Evolutionary conservation across 2,888 invertebrate genomes (phyloP), one percentile per base, ranked within the genome.

Genomic region (Diarsia mendica): DNA sequence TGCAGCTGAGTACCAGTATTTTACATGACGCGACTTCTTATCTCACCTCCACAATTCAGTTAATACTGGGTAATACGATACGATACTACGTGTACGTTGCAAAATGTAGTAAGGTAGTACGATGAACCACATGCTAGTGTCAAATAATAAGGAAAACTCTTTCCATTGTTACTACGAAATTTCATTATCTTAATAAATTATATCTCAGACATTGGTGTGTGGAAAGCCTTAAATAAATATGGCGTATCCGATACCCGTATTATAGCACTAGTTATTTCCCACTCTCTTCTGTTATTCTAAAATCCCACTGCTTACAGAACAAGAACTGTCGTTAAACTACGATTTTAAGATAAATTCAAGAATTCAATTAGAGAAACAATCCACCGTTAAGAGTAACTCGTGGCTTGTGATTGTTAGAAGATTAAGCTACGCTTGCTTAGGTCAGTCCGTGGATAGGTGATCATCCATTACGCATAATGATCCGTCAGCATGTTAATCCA

Each of bases 191-290:
- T 48, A 8, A 8, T 6, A 53, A n/a, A n/a, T n/a, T n/a, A 44
- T 49, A 72, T 63, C 18, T 55, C 28, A 33, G 18, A n/a, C 3
- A 33, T 18, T 5, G 0, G 64, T 82, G 63, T 64, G 64, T 8
- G 2, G 0, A 4, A 49, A 48, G 0, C 55, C 11, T 76, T 86
- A 89, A 88, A 90, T 89, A 90, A 90, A 90, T 90, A 89, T 87
- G 74, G 82, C 84, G 86, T 87, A 89, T 82, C 85, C 87, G 84
- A 90, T 90, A 91, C 87, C 85, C 83, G 20, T 61, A 23, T 67
- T 68, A 73, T 66, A 60, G 70, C 61, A 65, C 75, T 73, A 72
- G 77, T 79, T 73, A 77, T 80, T 80, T 72, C 23, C 67, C 39
- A 65, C 51, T 53, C n/a, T 20, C 61, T 73, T 68, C 28, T 74